phyloP scores from a whole-genome alignment of 2,113 vertebrate genomes.

The Chascanopsetta lugubris region DNA sequence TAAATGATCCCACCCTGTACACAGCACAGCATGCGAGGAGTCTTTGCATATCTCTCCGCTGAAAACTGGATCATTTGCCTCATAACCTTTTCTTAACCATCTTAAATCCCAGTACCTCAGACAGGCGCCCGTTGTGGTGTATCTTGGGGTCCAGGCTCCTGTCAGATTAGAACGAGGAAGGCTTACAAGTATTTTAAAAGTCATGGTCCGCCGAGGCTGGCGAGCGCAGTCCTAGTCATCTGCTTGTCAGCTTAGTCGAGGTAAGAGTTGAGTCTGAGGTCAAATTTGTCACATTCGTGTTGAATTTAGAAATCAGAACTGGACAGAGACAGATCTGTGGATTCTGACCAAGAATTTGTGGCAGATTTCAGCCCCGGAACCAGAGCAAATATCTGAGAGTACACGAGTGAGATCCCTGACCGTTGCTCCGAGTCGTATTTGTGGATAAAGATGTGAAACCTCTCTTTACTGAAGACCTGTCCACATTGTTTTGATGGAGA shows the following conservation, averaged over 20 bases:
- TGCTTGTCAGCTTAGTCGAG: background rate
- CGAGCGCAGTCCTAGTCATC: background rate
- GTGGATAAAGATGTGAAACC: background rate
- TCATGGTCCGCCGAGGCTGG: background rate
- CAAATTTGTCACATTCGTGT: background rate
- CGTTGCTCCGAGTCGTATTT: background rate
- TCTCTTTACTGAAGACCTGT: background rate
- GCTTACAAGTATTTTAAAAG: constrained; percentile 19
- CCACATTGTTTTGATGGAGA: background rate
- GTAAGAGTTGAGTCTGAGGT: background rate
- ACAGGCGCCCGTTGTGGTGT: background rate
- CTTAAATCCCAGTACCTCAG: background rate
- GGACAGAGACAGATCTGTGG: background rate
- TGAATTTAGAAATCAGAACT: background rate
- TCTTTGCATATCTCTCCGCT: background rate
- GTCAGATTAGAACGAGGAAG: constrained; percentile 8
- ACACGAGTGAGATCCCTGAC: no score
- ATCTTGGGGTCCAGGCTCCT: background rate
- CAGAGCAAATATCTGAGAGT: background rate
- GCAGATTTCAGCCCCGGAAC: background rate
- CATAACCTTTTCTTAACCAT: constrained; percentile 1
- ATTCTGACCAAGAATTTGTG: background rate
- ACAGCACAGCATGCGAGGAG: background rate
- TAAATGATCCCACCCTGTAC: background rate
- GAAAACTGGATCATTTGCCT: background rate